Percentiles rank a stretch among this genome's conserved stretches.
Conservation (phyloP, 2,797 vertebrate genomes). For the Miichthys miiuy region DNA sequence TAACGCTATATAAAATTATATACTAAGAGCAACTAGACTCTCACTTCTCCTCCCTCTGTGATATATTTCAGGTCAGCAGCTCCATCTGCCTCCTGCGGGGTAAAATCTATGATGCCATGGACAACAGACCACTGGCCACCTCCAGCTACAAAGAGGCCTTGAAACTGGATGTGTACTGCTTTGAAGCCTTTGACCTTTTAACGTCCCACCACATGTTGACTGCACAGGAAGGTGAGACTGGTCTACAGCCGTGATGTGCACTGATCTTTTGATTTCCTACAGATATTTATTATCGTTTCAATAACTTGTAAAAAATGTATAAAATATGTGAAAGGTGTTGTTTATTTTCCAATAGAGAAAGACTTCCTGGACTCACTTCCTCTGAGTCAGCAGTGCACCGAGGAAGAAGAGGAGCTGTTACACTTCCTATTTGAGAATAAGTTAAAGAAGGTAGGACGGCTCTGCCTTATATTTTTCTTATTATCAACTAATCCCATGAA, state of each 20-base stretch:
- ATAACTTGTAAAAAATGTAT: neutral
- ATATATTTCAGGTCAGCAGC: slow-evolving; percentile 91
- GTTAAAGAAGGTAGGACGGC: slow-evolving; percentile 92
- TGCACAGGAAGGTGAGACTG: slow-evolving; percentile 93
- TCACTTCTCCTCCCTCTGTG: slow-evolving; percentile 6
- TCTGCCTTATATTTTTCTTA: neutral
- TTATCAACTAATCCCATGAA: neutral
- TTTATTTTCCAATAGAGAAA: slow-evolving; percentile 78
- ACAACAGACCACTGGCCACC: slow-evolving; percentile 95
- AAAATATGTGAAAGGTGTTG: neutral
- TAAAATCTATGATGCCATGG: slow-evolving; percentile 98
- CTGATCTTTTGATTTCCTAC: neutral
- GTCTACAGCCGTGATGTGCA: neutral
- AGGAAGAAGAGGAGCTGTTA: slow-evolving; percentile 94
- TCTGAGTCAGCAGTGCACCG: slow-evolving; percentile 91
- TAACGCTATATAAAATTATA: neutral
- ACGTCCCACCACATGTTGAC: slow-evolving; percentile 99
- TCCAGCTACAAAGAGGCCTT: slow-evolving; percentile 99
- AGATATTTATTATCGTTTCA: neutral
- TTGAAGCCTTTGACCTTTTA: slow-evolving; percentile 99
- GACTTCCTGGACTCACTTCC: slow-evolving; percentile 86
- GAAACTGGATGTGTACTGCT: slow-evolving; percentile 98
- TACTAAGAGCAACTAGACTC: neutral
- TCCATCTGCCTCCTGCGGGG: slow-evolving; percentile 97
- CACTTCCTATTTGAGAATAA: slow-evolving; percentile 98